phyloP scores from a whole-genome alignment of 2,113 vertebrate species.

The Hippolais icterina region DNA sequence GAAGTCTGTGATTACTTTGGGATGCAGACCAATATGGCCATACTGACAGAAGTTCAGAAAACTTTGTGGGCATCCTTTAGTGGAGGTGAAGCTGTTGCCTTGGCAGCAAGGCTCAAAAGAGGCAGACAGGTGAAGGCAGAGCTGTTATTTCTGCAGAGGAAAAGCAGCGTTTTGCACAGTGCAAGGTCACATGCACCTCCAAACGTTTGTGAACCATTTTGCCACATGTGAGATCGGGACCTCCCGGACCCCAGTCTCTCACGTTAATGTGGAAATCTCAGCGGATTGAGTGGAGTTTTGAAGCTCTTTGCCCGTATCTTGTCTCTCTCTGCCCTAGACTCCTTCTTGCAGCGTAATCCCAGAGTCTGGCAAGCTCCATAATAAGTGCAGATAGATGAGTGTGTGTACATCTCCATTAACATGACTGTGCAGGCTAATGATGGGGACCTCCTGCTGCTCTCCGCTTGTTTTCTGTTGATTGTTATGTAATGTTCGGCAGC shows the following conservation, averaged over 20 bases:
- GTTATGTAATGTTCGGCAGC: constrained; percentile 84
- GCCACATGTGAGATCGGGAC: accelerated
- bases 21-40: background rate
- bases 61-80: background rate
- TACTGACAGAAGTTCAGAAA: background rate
- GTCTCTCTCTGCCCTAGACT: background rate
- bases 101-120: background rate
- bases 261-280: background rate
- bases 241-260: background rate
- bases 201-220: accelerated
- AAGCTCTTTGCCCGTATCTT: background rate
- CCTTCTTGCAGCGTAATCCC: background rate
- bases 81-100: background rate
- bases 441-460: constrained; percentile 76
- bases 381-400: constrained; percentile 61
- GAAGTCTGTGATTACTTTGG: background rate
- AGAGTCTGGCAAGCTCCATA: constrained; percentile 50
- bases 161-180: background rate
- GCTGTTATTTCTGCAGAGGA: background rate
- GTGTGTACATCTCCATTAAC: constrained; percentile 67
- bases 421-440: constrained; percentile 72
- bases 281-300: background rate
- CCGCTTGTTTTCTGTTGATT: constrained; percentile 84
- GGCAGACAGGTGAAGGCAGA: background rate
- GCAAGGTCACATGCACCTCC: accelerated